These are phyloP conservation scores for Troides helena DNA, from an alignment of 2,888 invertebrate species.

Conservation along the genomic window DNA sequence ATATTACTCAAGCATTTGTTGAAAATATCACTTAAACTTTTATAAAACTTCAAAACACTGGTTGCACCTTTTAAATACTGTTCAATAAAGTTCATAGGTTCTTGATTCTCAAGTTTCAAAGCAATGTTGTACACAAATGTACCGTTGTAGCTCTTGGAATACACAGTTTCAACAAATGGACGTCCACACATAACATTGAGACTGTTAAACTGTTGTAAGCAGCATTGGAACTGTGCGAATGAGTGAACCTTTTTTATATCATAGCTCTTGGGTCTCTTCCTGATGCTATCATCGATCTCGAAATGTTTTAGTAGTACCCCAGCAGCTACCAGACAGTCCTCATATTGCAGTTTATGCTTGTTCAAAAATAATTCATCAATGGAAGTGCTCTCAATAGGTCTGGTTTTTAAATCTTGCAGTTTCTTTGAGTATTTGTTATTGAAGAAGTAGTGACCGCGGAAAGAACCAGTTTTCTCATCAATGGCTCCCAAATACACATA, in stretches of 20 bases:
- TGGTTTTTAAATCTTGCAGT: slow-evolving; percentile 54
- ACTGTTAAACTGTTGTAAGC: slow-evolving; percentile 78
- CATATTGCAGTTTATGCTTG: slow-evolving; percentile 73
- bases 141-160: slow-evolving; percentile 86
- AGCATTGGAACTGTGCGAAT: slow-evolving; percentile 85
- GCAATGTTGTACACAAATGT: slow-evolving; percentile 88
- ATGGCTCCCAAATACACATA: slow-evolving; percentile 80
- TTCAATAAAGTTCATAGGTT: slow-evolving; percentile 77
- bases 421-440: slow-evolving; percentile 65
- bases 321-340: slow-evolving; percentile 81
- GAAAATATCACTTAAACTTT: slow-evolving; percentile 49
- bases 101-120: slow-evolving; percentile 80
- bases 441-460: slow-evolving; percentile 71
- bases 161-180: slow-evolving; percentile 78
- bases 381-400: slow-evolving; percentile 26
- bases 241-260: slow-evolving; percentile 80
- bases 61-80: slow-evolving; percentile 67
- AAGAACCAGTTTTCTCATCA: slow-evolving; percentile 79
- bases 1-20: slow-evolving; percentile 49
- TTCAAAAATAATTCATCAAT: slow-evolving; percentile 58
- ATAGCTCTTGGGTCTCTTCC: slow-evolving; percentile 77
- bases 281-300: slow-evolving; percentile 78
- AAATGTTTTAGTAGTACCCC: slow-evolving; percentile 80
- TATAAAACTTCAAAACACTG: slow-evolving; percentile 60
- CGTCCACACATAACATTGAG: slow-evolving; percentile 83